Evolutionary conservation across 2,888 invertebrate genomes (phyloP), one percentile per base, ranked within the genome.

Genomic region (Dolichopus griseipennis): DNA sequence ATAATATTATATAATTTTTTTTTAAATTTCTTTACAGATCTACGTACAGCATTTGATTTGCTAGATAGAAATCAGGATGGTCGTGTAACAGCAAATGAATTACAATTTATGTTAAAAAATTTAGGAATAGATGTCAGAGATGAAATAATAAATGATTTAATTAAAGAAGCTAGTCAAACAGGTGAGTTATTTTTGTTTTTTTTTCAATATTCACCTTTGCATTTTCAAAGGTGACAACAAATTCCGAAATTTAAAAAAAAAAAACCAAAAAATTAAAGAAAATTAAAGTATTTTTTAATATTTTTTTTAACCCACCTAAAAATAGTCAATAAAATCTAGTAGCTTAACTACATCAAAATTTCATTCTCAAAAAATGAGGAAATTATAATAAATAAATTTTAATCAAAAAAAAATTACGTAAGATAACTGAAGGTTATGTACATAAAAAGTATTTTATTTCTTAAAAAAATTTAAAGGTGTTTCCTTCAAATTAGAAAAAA

Each of bases 21-120:
- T 9, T 62, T 69, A n/a, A n/a, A 15, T 34, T 22, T 74, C 73
- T 71, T 84, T 84, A 0, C 83, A 91, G 91, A 90, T 81, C 83
- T 91, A 74, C 86, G 89, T 75, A 90, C 89, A 74, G 91, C 91
- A 66, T 92, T 92, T 79, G 88, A 88, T 70, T 83, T 92, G 71
- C 80, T 91, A 79, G 91, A 92, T 81, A 85, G 89, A 71, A 90
- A 92, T 81, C 87, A 88, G 75, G 91, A 92, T 79, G 91, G 91
- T 1, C 86, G 87, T 77, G 88, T 91, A 73, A 90, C 89, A 66
- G 87, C 89, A 1, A 86, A 85, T 66, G 91, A 91, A 79, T 82
- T 92, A 75, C 90, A 91, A 81, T 87, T 87, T 78, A 92, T 92
- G 91, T 83, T 91, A 73, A 85, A 87, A 73, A 90, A 89, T 80